Evolutionary conservation across 2,113 vertebrate species (phyloP).

Genomic region (Echinops telfairi): DNA sequence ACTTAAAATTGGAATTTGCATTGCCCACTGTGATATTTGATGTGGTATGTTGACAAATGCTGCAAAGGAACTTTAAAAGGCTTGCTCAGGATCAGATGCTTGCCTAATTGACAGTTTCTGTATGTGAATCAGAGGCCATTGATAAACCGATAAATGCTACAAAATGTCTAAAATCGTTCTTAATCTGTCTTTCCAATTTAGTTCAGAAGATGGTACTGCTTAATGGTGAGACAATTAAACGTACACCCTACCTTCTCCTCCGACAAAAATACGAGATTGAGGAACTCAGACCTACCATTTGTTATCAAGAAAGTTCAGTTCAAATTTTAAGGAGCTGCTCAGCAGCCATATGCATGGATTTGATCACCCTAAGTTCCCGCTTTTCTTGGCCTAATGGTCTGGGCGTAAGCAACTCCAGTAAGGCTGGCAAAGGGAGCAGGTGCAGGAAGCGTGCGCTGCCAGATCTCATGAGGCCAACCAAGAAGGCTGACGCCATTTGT

Average conservation of each 20-base stretch:
- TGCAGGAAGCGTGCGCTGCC: too few relatives aligned
- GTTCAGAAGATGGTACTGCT: neutral
- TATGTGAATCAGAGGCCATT: constrained; percentile 40
- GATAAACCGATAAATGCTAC: constrained; percentile 61
- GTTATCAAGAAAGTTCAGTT: constrained; percentile 38
- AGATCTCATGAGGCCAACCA: neutral
- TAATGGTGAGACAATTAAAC: constrained; percentile 16
- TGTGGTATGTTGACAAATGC: constrained; percentile 58
- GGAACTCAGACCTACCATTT: neutral
- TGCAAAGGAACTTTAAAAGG: constrained; percentile 45
- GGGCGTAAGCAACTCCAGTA: too few relatives aligned
- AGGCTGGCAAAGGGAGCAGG: too few relatives aligned
- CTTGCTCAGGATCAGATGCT: constrained; percentile 37
- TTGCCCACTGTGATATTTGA: constrained; percentile 55
- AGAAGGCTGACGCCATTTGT: neutral
- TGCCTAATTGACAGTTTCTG: constrained; percentile 33
- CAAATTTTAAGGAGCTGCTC: neutral
- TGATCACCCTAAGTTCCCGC: neutral
- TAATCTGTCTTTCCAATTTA: constrained; percentile 36
- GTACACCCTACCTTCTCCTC: neutral
- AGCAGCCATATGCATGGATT: neutral
- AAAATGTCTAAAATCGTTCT: constrained; percentile 46
- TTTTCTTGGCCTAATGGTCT: neutral
- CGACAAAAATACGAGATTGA: neutral
- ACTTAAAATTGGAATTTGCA: constrained; percentile 48